phyloP scores from a whole-genome alignment of 2,888 invertebrate genomes.

The Drosophila flavopinicola region DNA sequence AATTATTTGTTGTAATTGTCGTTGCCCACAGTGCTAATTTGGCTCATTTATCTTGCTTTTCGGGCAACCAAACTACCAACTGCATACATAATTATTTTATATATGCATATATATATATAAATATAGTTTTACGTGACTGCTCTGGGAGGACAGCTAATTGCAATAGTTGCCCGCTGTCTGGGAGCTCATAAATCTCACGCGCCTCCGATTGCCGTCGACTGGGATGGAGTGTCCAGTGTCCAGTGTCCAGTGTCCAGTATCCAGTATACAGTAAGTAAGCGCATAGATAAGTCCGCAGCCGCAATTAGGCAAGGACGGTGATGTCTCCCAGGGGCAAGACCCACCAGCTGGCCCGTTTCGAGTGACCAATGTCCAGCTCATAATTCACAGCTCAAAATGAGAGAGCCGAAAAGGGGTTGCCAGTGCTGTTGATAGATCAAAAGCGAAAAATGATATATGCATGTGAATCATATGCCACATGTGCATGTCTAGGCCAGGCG shows the following conservation, averaged over 20 bases:
- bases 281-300: slow-evolving; percentile 53
- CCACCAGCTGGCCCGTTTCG: slow-evolving; percentile 61
- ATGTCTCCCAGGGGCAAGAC: slow-evolving; percentile 19
- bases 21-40: slow-evolving; percentile 55
- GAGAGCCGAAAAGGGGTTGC: slow-evolving; percentile 31
- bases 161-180: slow-evolving; percentile 39
- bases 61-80: slow-evolving; percentile 12
- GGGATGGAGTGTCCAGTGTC: slow-evolving; percentile 51
- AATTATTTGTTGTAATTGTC: slow-evolving; percentile 19
- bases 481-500: slow-evolving; percentile 12
- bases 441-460: slow-evolving; percentile 45
- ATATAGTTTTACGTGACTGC: slow-evolving; percentile 26
- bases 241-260: slow-evolving; percentile 55
- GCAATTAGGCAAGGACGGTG: slow-evolving; percentile 47
- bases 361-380: slow-evolving; percentile 67
- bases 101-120: slow-evolving; percentile 3
- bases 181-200: slow-evolving; percentile 70
- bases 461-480: slow-evolving; percentile 7
- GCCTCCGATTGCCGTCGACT: slow-evolving; percentile 59
- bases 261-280: slow-evolving; percentile 58
- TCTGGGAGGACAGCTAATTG: slow-evolving; percentile 50
- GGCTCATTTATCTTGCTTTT: slow-evolving; percentile 58
- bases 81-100: not conserved
- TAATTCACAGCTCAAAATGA: slow-evolving; percentile 54
- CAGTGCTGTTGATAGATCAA: slow-evolving; percentile 35